phyloP scores from a whole-genome alignment of 2,888 invertebrate species.

The Mylabris sibirica region DNA sequence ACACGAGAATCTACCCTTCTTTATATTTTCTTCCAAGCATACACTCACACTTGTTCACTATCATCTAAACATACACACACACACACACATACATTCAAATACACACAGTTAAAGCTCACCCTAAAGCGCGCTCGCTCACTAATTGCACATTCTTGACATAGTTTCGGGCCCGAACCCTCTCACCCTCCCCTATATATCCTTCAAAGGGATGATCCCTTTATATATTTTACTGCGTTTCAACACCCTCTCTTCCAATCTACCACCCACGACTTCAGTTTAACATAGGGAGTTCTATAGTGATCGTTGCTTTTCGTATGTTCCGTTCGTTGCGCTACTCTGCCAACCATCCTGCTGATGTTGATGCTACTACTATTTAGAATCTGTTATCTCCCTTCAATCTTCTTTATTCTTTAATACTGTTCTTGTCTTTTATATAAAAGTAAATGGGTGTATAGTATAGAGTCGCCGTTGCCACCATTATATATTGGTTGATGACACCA shows the following conservation, averaged over 20 bases:
- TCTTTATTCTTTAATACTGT: not conserved
- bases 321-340: conserved; percentile 20
- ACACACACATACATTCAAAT: not conserved
- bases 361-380: not conserved
- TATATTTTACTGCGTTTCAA: conserved; percentile 28
- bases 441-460: not conserved
- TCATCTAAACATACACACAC: not conserved
- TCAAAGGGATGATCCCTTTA: conserved; percentile 49
- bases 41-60: conserved; percentile 43
- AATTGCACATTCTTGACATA: conserved; percentile 98
- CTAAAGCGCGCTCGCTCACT: conserved; percentile 79
- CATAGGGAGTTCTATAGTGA: conserved; percentile 16
- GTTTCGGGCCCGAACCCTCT: conserved; percentile 80
- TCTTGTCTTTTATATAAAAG: conserved; percentile 9
- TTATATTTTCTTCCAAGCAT: conserved; percentile 72
- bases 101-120: conserved; percentile 44
- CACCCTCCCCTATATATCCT: conserved; percentile 52
- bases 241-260: conserved; percentile 40
- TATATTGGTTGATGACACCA: conserved; percentile 35
- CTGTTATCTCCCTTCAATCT: not conserved
- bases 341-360: not conserved
- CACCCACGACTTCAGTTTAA: conserved; percentile 51
- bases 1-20: conserved; percentile 66
- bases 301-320: conserved; percentile 27
- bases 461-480: conserved; percentile 24